Base-by-base conservation (phyloP, 2,888 invertebrate genomes). In the Chloroclystis v-ata region DNA sequence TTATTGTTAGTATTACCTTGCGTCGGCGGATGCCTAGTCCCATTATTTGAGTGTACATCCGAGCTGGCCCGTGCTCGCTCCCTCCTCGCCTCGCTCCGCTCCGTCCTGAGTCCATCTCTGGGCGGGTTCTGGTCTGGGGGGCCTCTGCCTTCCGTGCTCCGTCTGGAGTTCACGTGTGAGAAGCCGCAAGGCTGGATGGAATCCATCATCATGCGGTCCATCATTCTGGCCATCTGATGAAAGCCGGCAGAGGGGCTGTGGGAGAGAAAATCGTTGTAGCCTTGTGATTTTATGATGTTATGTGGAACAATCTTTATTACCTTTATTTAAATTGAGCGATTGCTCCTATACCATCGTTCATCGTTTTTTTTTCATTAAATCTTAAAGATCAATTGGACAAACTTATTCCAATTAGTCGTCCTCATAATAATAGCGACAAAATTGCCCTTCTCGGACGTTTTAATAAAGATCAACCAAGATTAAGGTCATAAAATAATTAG, bases 201-300 rank as follows among this genome's bases (percentile, higher is more conserved):
- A 61, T 93, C 92, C 47, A 90, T 77, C 74, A 92, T 91, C 70
- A 93, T 85, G 1, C 92, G 90, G 67, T 93, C 93, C 93, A 93
- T 93, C 92, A 93, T 92, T 40, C 92, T 84, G 39, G 93, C 92
- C 90, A 93, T 91, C 62, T 92, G 92, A 61, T 92, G 92, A 54
- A 92, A 89, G 32, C 90, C 85, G 42, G 90, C 82, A 37, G 90
- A 84, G 38, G 91, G 89, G 63, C 91, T 91, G 75, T 1, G 0
- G 60, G 47, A 47, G 40, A 29, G 2, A 24, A 4, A 24, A 24
- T 24, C 24, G 24, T 5, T 24, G 4, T 6, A 24, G 24, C 4
- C 6, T 24, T 28, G 11, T 10, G n/a, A n/a, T n/a, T n/a, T n/a
- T n/a, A n/a, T n/a, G n/a, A n/a, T n/a, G n/a, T n/a, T n/a, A n/a